Percentiles rank a stretch among this genome's conserved stretches.
Conservation (phyloP, 2,888 invertebrate species). For the Acanthosepion esculentum region DNA sequence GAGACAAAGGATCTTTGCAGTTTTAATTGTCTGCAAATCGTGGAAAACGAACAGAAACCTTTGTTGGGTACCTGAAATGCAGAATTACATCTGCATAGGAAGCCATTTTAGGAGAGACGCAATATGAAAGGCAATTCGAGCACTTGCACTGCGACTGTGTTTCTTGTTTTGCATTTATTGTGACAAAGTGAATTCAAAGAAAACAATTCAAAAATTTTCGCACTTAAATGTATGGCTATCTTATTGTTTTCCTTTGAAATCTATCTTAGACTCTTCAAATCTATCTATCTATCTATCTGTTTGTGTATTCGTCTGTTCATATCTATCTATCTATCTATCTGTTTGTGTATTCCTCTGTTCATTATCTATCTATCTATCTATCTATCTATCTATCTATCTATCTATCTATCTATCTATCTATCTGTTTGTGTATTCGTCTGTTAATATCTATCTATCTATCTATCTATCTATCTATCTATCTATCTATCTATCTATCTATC, state of each 20-base stretch:
- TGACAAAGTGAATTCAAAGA: no score
- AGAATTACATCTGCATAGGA: background rate
- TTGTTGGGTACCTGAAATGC: background rate
- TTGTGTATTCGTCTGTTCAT: no score
- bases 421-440: no score
- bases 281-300: background rate
- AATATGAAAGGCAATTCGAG: background rate
- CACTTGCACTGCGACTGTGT: background rate
- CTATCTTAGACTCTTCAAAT: background rate
- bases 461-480: no score
- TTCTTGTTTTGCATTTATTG: background rate
- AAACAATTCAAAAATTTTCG: no score
- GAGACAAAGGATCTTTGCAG: background rate
- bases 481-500: background rate
- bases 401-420: no score
- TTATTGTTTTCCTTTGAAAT: background rate
- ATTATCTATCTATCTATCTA: no score
- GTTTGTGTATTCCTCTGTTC: no score
- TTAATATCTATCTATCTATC: no score
- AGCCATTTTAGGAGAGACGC: background rate
- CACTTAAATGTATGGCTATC: no score
- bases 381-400: no score
- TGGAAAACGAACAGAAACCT: background rate
- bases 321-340: background rate
- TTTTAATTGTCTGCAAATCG: constrained; percentile 33